Percentiles rank a stretch among this genome's conserved stretches.
Evolutionary conservation across 2,888 invertebrate genomes (phyloP).

Genomic region (Sphecodes monilicornis): DNA sequence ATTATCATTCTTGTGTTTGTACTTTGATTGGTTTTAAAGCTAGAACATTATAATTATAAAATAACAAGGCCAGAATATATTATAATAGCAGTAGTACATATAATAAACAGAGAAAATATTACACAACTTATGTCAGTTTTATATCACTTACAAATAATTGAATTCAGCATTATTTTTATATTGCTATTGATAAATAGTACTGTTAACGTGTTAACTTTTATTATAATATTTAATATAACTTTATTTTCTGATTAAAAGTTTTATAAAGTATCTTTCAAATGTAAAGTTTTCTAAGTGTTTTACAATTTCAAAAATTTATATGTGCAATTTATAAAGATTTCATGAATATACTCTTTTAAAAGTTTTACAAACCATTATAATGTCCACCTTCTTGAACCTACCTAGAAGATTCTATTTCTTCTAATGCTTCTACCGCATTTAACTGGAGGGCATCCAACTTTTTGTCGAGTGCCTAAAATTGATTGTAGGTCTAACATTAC

Average conservation of each 20-base stretch:
- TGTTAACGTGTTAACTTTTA: neutral
- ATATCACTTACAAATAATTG: neutral
- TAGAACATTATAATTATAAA: constrained; percentile 53
- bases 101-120: neutral
- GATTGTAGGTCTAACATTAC: constrained; percentile 37
- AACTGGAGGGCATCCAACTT: constrained; percentile 81
- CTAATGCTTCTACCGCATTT: constrained; percentile 76
- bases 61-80: neutral
- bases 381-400: constrained; percentile 64
- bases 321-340: constrained; percentile 1
- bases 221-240: neutral
- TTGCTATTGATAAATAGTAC: neutral
- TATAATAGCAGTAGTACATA: neutral
- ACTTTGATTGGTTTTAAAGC: constrained; percentile 71
- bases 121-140: neutral
- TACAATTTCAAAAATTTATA: neutral
- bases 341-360: constrained; percentile 9
- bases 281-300: neutral
- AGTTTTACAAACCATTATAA: constrained; percentile 34
- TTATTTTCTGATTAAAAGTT: neutral
- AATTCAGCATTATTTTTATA: constrained; percentile 8
- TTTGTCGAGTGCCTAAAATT: constrained; percentile 82
- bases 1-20: constrained; percentile 88
- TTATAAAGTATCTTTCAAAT: neutral
- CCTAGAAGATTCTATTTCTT: constrained; percentile 79